Base-by-base conservation (phyloP, 2,797 vertebrate species). In the Austrolebias charrua region DNA sequence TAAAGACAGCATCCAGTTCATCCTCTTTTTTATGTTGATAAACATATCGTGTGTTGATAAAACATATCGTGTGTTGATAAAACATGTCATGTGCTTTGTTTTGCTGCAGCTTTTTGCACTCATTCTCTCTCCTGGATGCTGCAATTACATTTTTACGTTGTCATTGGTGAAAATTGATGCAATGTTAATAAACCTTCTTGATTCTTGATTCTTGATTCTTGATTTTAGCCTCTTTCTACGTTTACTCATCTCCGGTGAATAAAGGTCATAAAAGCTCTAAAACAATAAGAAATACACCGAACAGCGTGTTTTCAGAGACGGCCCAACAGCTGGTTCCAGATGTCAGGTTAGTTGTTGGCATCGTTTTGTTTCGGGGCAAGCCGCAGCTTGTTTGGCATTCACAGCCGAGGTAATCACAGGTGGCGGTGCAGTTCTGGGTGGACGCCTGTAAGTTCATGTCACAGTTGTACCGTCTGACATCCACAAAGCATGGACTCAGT, bases 401-500 rank as follows among this genome's bases (percentile, higher is more conserved):
- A 18, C 33, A 45, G 42, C 47, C 38, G 60, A 48, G 19, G 46
- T 63, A 60, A 68, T 57, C 50, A 49, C 53, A 55, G 44, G 29
- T 69, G 2, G 8, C 47, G 31, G 2, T 58, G 53, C 54, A 65
- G 51, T 61, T 43, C 68, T 9, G 35, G 55, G 49, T 28, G 64
- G 53, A 68, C 48, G 47, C 49, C 53, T 35, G 38, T 15, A 48
- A 7, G 18, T 60, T 4, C 24, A 9, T 44, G 40, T 31, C 29
- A 43, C n/a, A 59, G 60, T 64, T 66, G 69, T 69, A 71, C 65
- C 61, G 60, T 63, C 66, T 44, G 47, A 52, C 48, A 31, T 66
- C 58, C 60, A 71, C 71, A 74, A 82, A 88, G 61, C 64, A 75
- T 63, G 66, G 71, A 81, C 71, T 74, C 18, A 52, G 50, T 73